These are phyloP conservation scores for Nephrotoma flavescens DNA, from an alignment of 2,888 invertebrate genomes.

Conservation along the genomic window DNA sequence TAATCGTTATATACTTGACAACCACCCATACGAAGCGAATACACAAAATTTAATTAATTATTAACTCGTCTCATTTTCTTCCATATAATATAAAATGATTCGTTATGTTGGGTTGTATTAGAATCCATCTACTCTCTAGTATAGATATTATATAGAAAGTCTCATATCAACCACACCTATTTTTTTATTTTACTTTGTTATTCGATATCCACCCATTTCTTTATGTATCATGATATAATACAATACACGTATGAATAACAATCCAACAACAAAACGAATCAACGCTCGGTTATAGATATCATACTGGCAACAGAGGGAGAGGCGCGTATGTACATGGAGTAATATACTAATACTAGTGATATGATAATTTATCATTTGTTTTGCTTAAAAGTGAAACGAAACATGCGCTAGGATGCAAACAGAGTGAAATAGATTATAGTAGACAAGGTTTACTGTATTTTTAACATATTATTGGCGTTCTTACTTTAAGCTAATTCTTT, in stretches of 20 bases:
- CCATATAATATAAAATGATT: not conserved
- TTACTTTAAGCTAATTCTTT: constrained; percentile 1
- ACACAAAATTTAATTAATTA: not conserved
- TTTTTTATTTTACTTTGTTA: not conserved
- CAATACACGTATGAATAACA: not conserved
- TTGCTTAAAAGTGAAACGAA: not conserved
- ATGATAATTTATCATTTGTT: not conserved
- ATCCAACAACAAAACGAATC: not conserved
- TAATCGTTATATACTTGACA: not conserved
- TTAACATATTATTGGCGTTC: not conserved
- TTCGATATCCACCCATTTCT: not conserved
- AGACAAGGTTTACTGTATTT: not conserved
- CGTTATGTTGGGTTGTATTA: not conserved
- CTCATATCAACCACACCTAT: constrained; percentile 3
- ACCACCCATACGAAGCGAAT: not conserved
- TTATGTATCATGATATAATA: not conserved
- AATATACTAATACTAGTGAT: not conserved
- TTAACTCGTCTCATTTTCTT: not conserved
- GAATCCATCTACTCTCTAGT: not conserved
- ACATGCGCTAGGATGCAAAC: not conserved
- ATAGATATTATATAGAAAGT: not conserved
- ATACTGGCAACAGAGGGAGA: not conserved
- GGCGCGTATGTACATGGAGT: not conserved
- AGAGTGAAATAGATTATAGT: not conserved
- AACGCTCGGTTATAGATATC: not conserved